A percentile compares a stretch with the other conserved stretches of the same genome.
Conservation (phyloP, 92 coral and sea anemone genomes). For the Phenganax subtilis region DNA sequence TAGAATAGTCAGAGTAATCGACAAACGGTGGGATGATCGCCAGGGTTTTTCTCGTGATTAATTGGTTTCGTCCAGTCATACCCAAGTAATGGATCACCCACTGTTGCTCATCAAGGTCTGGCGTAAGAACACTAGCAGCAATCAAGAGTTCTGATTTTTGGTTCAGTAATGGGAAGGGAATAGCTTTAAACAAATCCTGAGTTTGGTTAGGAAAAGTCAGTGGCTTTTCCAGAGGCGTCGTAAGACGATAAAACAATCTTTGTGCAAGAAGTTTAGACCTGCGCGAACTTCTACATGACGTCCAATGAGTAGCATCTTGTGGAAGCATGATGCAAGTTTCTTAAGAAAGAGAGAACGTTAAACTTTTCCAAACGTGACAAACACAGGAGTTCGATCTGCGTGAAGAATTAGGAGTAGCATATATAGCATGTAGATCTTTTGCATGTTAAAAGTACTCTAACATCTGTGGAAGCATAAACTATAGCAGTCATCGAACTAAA, state of each 20-base stretch:
- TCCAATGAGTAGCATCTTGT: not conserved
- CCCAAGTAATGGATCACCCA: conserved; percentile 19
- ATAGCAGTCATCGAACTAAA: too few relatives aligned
- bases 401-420: too few relatives aligned
- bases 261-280: not conserved
- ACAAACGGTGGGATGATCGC: not conserved
- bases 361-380: too few relatives aligned
- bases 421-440: too few relatives aligned
- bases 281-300: not conserved
- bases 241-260: not conserved
- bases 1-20: not conserved
- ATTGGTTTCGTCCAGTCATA: not conserved
- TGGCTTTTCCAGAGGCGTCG: conserved; percentile 1
- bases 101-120: not conserved
- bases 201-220: conserved; percentile 9
- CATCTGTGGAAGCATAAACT: too few relatives aligned
- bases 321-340: conserved; percentile 20
- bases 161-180: conserved; percentile 20
- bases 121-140: not conserved
- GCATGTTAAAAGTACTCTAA: too few relatives aligned
- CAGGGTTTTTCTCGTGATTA: not conserved
- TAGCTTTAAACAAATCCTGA: conserved; percentile 3
- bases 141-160: not conserved
- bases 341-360: not conserved
- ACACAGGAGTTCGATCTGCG: too few relatives aligned